phyloP scores from a whole-genome alignment of 2,888 invertebrate species.

The Toxonevra muliebris region DNA sequence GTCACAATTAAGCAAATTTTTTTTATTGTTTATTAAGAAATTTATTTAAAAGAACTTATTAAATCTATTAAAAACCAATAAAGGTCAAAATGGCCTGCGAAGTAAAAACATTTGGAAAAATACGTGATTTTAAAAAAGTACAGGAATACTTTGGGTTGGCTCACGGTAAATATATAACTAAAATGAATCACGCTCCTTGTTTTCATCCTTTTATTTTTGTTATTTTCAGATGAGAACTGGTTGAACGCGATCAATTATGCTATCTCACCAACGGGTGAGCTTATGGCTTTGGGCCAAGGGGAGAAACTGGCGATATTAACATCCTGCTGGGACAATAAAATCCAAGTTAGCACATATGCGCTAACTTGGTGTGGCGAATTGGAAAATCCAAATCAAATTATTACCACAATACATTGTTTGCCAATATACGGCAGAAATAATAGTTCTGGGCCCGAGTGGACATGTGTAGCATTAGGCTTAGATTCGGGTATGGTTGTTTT shows the following conservation, averaged over 20 bases:
- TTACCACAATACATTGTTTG: constrained; percentile 66
- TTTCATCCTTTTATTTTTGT: background rate
- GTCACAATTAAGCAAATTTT: too few relatives aligned
- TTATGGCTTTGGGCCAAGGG: constrained; percentile 74
- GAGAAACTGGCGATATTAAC: constrained; percentile 73
- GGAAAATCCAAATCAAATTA: constrained; percentile 67
- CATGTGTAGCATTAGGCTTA: constrained; percentile 87
- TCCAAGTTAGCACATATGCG: constrained; percentile 66
- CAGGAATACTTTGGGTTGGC: constrained; percentile 70
- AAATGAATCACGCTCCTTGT: background rate
- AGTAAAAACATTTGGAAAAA: constrained; percentile 72
- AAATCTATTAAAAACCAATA: constrained; percentile 13
- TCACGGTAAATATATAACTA: constrained; percentile 58
- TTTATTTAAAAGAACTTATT: too few relatives aligned
- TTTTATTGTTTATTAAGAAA: too few relatives aligned
- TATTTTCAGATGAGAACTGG: constrained; percentile 69
- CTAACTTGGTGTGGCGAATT: constrained; percentile 70
- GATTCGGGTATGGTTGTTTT: constrained; percentile 85
- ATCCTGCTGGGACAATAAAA: constrained; percentile 70
- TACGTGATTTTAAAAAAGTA: constrained; percentile 70
- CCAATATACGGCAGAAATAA: constrained; percentile 63
- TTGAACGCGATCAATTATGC: constrained; percentile 74
- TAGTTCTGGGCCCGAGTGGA: constrained; percentile 86
- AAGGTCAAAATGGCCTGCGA: constrained; percentile 67
- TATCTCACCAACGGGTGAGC: constrained; percentile 77